A percentile compares a stretch with the other conserved stretches of the same genome.
Conservation (phyloP, 2,113 vertebrate species). For the Cardinalis cardinalis region DNA sequence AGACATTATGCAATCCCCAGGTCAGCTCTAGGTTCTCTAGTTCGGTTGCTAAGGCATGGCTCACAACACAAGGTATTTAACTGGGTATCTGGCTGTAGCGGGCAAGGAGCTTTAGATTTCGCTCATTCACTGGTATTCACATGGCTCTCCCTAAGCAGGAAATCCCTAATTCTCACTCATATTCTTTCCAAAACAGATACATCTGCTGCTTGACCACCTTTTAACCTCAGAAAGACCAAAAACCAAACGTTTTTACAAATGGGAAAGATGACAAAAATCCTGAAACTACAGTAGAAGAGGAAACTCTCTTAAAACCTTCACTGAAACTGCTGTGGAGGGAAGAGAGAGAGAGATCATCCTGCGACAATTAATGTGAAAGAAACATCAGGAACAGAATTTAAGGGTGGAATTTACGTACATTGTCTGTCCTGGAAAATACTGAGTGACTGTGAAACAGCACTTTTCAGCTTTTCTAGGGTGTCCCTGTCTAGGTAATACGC, state of each 20-base stretch:
- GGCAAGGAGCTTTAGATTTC: not conserved
- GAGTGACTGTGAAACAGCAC: not conserved
- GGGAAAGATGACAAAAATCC: not conserved
- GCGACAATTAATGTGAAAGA: not conserved
- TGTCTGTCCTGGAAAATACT: not conserved
- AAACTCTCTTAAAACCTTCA: not conserved
- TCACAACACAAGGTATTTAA: not conserved
- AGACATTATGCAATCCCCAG: not conserved
- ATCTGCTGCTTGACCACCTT: constrained; percentile 19
- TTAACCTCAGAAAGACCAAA: constrained; percentile 23
- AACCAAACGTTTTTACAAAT: not conserved
- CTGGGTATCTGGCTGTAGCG: not conserved
- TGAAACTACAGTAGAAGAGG: not conserved
- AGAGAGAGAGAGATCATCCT: not conserved
- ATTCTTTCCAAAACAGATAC: not conserved
- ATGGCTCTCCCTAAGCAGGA: not conserved
- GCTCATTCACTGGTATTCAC: not conserved
- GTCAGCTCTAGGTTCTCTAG: not conserved
- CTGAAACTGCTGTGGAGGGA: not conserved
- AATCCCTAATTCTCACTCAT: constrained; percentile 10
- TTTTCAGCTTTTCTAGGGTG: not conserved
- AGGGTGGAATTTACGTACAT: not conserved
- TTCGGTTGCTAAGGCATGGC: not conserved
- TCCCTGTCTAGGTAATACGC: not conserved
- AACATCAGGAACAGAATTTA: not conserved